Evolutionary conservation across 2,113 vertebrate genomes (phyloP).

Genomic region (Pachypanchax playfairii): DNA sequence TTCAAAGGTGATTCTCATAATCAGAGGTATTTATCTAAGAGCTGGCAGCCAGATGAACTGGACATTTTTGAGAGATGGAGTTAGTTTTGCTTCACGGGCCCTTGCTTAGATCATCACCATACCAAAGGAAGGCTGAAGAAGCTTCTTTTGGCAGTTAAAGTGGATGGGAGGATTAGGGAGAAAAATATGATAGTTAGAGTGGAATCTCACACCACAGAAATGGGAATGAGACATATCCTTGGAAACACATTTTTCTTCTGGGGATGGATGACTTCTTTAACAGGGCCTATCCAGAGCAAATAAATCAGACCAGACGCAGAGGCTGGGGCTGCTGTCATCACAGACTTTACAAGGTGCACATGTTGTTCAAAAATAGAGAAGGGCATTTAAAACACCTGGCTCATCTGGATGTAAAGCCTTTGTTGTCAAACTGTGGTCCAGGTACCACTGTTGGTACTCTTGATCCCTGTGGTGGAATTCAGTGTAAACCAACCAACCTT

Average conservation of each 20-base stretch:
- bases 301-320: conserved; percentile 49
- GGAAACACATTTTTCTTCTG: conserved; percentile 42
- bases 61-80: conserved; percentile 70
- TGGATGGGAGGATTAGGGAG: conserved; percentile 61
- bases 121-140: conserved; percentile 70
- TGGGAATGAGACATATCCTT: conserved; percentile 67
- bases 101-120: conserved; percentile 71
- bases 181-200: too few relatives aligned
- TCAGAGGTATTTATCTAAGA: conserved; percentile 63
- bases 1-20: conserved; percentile 49
- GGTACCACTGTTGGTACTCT: too few relatives aligned
- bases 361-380: conserved; percentile 10
- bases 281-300: conserved; percentile 40
- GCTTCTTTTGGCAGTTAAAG: conserved; percentile 71
- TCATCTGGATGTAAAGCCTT: neutral
- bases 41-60: conserved; percentile 50
- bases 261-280: conserved; percentile 45
- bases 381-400: conserved; percentile 30
- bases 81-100: conserved; percentile 68
- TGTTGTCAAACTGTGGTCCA: too few relatives aligned
- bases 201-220: conserved; percentile 69
- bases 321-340: conserved; percentile 29
- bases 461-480: too few relatives aligned
- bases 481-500: too few relatives aligned
- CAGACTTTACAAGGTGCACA: conserved; percentile 32